A percentile compares a stretch with the other conserved stretches of the same genome.
phyloP scores from a whole-genome alignment of 1,140 invertebrate genomes.

The Apocrypta bakeri region DNA sequence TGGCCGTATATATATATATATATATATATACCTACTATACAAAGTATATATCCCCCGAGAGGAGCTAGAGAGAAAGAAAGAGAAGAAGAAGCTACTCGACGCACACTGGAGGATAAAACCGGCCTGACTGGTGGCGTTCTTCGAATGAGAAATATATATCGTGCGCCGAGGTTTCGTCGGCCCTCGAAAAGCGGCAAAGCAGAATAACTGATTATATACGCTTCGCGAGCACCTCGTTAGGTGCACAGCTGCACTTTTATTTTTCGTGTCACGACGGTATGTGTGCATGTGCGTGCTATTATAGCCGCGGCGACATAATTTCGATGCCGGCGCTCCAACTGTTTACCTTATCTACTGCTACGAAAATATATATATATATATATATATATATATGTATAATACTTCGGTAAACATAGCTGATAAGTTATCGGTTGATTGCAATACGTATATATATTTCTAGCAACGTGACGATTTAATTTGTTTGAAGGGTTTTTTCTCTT shows the following conservation, averaged over 20 bases:
- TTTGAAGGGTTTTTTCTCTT: neutral
- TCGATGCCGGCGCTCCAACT: neutral
- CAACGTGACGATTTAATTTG: neutral
- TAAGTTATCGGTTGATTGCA: slow-evolving; percentile 10
- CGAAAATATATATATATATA: too few species aligned
- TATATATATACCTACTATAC: too few species aligned
- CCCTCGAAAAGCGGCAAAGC: neutral
- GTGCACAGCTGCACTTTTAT: neutral
- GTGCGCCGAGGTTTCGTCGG: slow-evolving; percentile 48
- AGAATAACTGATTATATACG: slow-evolving; percentile 32
- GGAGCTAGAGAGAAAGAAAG: neutral
- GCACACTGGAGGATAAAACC: slow-evolving; percentile 64
- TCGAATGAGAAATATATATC: slow-evolving; percentile 64
- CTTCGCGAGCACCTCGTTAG: neutral
- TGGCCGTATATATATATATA: neutral
- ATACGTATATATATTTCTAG: neutral
- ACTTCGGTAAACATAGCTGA: neutral
- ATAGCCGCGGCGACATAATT: neutral
- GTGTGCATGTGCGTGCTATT: too few species aligned
- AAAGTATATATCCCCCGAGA: neutral
- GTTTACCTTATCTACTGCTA: neutral
- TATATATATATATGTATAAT: neutral
- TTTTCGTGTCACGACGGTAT: neutral
- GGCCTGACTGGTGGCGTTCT: slow-evolving; percentile 73
- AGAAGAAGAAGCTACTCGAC: neutral